Evolutionary conservation across 1,140 invertebrate species (phyloP).

Genomic region (Druon quercuslanigerum): DNA sequence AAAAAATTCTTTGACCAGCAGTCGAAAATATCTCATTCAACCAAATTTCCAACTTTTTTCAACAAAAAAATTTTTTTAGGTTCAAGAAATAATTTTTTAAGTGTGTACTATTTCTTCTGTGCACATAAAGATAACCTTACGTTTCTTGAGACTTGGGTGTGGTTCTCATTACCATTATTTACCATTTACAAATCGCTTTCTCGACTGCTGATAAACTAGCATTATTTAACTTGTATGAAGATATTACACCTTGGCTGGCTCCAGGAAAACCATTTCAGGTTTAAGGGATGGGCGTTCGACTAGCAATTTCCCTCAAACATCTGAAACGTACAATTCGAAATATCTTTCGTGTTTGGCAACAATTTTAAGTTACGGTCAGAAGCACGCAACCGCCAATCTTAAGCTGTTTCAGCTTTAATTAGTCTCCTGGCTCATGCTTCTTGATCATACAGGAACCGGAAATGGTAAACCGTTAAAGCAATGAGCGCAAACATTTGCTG

Average conservation of each 20-base stretch:
- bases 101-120: no score
- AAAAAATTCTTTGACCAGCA: no score
- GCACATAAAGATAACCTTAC: no score
- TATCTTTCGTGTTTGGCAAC: constrained; percentile 22
- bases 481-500: not conserved
- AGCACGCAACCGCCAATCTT: constrained; percentile 23
- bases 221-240: not conserved
- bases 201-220: not conserved
- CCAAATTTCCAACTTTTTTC: no score
- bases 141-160: no score
- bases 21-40: no score
- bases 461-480: not conserved
- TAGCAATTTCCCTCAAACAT: constrained; percentile 12
- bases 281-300: not conserved
- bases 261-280: constrained; percentile 8
- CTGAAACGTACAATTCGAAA: constrained; percentile 1
- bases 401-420: constrained; percentile 17
- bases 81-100: no score
- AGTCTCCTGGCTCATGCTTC: not conserved
- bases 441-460: constrained; percentile 1
- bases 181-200: no score
- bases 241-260: not conserved
- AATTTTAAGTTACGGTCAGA: not conserved
- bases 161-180: no score
- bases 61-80: no score